phyloP scores from a whole-genome alignment of 2,888 invertebrate genomes.

The Agrypnus murinus region DNA sequence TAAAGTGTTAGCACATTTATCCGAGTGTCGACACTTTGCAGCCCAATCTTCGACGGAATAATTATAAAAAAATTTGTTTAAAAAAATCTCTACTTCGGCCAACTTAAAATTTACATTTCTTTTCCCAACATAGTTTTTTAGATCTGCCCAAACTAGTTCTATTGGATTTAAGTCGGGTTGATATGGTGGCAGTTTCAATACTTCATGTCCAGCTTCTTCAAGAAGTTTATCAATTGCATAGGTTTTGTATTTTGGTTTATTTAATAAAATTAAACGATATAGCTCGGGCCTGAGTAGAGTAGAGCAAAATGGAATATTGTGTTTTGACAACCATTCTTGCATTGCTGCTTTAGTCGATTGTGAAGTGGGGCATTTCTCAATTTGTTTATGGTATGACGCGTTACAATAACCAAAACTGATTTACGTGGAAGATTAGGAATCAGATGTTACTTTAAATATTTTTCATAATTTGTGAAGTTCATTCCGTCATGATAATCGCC shows the following conservation, averaged over 20 bases:
- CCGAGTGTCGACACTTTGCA: not conserved
- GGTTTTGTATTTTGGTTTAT: constrained; percentile 28
- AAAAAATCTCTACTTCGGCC: not conserved
- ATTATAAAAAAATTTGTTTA: not conserved
- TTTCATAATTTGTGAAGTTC: constrained; percentile 27
- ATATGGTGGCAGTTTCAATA: constrained; percentile 6
- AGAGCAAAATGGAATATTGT: not conserved
- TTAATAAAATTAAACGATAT: not conserved
- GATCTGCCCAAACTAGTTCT: constrained; percentile 1
- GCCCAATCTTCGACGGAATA: not conserved
- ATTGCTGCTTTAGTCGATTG: not conserved
- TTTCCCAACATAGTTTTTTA: not conserved
- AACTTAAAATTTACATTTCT: not conserved
- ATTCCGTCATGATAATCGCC: constrained; percentile 2
- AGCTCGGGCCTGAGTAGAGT: constrained; percentile 51
- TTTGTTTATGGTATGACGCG: constrained; percentile 51
- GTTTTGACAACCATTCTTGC: not conserved
- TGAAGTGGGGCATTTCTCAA: constrained; percentile 2
- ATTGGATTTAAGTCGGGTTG: constrained; percentile 4
- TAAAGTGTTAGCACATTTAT: too few relatives aligned
- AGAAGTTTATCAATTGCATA: not conserved
- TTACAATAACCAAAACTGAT: constrained; percentile 57
- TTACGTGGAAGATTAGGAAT: constrained; percentile 51
- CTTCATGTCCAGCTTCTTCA: not conserved
- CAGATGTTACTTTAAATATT: constrained; percentile 36